A percentile compares a stretch with the other conserved stretches of the same genome.
Conservation (phyloP, 2,888 invertebrate species). For the Leptopilina drosophilae region DNA sequence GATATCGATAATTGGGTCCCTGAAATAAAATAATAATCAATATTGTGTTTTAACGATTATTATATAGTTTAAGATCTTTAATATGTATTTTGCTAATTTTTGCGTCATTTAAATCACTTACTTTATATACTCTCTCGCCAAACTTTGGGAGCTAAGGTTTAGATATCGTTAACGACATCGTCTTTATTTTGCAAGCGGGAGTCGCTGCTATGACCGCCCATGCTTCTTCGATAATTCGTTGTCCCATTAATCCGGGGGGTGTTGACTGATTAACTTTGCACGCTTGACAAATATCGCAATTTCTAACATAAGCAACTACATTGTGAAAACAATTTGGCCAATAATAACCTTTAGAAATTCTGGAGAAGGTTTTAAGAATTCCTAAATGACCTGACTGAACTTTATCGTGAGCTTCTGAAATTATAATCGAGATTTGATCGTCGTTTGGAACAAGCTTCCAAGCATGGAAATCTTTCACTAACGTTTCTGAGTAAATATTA, state of each 20-base stretch:
- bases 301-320: constrained; percentile 48
- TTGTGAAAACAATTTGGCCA: constrained; percentile 59
- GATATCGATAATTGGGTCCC: too few relatives aligned
- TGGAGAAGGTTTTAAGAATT: too few relatives aligned
- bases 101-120: neutral
- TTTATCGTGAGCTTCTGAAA: too few relatives aligned
- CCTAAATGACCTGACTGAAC: too few relatives aligned
- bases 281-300: constrained; percentile 51
- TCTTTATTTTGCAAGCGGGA: constrained; percentile 8
- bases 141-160: neutral
- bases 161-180: neutral
- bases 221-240: constrained; percentile 39
- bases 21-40: too few relatives aligned
- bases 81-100: neutral
- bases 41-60: neutral
- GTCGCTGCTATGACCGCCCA: constrained; percentile 50
- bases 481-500: too few relatives aligned
- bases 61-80: neutral
- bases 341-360: constrained; percentile 36
- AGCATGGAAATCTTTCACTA: too few relatives aligned
- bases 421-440: too few relatives aligned
- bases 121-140: neutral
- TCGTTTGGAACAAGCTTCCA: too few relatives aligned
- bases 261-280: constrained; percentile 45
- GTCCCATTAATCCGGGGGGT: constrained; percentile 43